These are phyloP conservation scores for Leptopilina boulardi DNA, from an alignment of 1,140 invertebrate species.

Conservation along the genomic window DNA sequence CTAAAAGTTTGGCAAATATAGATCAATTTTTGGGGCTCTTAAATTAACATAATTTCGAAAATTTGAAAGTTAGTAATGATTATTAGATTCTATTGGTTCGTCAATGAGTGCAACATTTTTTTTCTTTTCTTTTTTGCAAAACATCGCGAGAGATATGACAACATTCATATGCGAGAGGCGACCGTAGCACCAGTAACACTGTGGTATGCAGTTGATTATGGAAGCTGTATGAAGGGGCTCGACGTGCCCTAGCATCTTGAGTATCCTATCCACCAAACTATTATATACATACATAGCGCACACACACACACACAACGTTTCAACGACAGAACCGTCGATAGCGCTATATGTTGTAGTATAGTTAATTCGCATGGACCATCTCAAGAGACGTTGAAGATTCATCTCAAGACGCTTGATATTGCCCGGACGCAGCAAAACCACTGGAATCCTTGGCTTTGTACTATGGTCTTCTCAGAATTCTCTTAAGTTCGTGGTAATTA, in stretches of 20 bases:
- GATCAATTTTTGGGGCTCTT: no score
- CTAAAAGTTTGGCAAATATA: no score
- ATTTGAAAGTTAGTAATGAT: no score
- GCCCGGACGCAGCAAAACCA: slow-evolving; percentile 17
- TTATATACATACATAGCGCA: slow-evolving; percentile 35
- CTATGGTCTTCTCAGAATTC: slow-evolving; percentile 1
- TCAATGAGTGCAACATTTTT: no score
- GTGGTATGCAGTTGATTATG: slow-evolving; percentile 68
- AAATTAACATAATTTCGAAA: no score
- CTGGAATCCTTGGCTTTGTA: slow-evolving; percentile 20
- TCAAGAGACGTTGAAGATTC: slow-evolving; percentile 45
- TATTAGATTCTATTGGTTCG: no score
- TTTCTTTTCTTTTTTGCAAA: no score
- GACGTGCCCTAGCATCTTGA: slow-evolving; percentile 65
- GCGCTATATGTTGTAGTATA: slow-evolving; percentile 48
- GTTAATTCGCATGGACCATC: slow-evolving; percentile 54
- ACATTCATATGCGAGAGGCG: slow-evolving; percentile 58
- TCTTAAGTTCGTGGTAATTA: slow-evolving; percentile 3
- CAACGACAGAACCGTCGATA: slow-evolving; percentile 55
- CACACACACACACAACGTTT: no score
- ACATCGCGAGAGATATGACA: no score
- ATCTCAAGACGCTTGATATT: slow-evolving; percentile 45
- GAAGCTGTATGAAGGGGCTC: slow-evolving; percentile 64
- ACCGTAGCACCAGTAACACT: slow-evolving; percentile 60
- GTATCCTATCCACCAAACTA: slow-evolving; percentile 55